Conservation (phyloP, 2,888 invertebrate genomes). For the Clepsis dumicolana region DNA sequence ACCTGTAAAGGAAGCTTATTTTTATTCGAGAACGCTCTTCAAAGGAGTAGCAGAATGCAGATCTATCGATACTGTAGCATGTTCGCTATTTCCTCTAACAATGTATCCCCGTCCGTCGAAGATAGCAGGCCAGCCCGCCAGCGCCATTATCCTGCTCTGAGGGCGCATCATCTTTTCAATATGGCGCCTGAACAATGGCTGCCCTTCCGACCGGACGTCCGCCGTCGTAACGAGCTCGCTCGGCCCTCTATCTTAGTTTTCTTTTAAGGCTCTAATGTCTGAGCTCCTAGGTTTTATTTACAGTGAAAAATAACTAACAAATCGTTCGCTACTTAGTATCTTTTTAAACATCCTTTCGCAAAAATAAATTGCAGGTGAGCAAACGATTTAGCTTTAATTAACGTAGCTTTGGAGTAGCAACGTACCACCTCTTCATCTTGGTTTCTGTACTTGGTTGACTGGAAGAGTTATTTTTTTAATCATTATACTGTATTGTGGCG, state of each 20-base stretch:
- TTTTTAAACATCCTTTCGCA: neutral
- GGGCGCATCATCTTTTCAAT: conserved; percentile 81
- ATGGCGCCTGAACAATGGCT: conserved; percentile 75
- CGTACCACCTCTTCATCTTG: no score
- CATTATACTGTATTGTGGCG: no score
- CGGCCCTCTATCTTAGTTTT: conserved; percentile 65
- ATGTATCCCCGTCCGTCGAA: conserved; percentile 36
- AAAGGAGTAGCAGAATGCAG: conserved; percentile 16
- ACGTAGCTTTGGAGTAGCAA: neutral
- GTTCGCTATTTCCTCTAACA: conserved; percentile 59
- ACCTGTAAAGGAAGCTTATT: conserved; percentile 26
- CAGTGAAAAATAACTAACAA: neutral
- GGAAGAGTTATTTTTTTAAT: no score
- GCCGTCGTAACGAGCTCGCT: conserved; percentile 72
- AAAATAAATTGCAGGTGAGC: neutral
- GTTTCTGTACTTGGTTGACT: no score
- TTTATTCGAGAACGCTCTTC: conserved; percentile 30
- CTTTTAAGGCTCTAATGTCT: conserved; percentile 37
- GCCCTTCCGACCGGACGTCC: conserved; percentile 75
- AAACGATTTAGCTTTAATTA: conserved; percentile 1
- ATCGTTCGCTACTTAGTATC: neutral
- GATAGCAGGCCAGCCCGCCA: conserved; percentile 38
- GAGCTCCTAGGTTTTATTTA: conserved; percentile 28
- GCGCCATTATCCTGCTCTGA: conserved; percentile 69
- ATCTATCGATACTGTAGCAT: conserved; percentile 42